These are phyloP conservation scores for Tridacna crocea DNA, from an alignment of 2,888 invertebrate species.

Conservation along the genomic window DNA sequence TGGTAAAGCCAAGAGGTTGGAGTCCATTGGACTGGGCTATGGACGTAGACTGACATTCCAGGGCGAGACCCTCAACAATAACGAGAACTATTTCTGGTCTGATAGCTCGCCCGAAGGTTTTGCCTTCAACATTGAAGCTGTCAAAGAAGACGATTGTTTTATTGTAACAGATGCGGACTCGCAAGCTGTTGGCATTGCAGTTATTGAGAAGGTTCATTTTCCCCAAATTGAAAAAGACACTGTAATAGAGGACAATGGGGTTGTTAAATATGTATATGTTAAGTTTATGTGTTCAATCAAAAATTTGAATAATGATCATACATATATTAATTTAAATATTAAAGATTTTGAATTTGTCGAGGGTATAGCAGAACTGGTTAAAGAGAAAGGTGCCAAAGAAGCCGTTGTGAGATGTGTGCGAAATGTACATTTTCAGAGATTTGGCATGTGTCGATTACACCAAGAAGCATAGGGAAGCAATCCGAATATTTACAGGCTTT, in stretches of 20 bases:
- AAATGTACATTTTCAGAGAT: slow-evolving; percentile 58
- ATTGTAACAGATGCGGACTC: slow-evolving; percentile 86
- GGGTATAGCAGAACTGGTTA: slow-evolving; percentile 69
- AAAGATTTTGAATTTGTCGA: slow-evolving; percentile 65
- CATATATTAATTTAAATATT: slow-evolving; percentile 59
- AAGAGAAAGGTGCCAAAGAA: slow-evolving; percentile 59
- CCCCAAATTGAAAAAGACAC: slow-evolving; percentile 68
- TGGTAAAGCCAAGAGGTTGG: slow-evolving; percentile 88
- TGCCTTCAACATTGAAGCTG: slow-evolving; percentile 87
- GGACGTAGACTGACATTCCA: slow-evolving; percentile 90
- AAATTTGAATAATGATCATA: slow-evolving; percentile 59
- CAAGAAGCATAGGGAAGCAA: slow-evolving; percentile 39
- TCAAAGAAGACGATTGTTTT: slow-evolving; percentile 89
- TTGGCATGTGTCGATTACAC: slow-evolving; percentile 66
- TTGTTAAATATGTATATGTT: slow-evolving; percentile 68
- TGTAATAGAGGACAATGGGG: slow-evolving; percentile 40
- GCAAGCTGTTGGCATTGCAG: slow-evolving; percentile 65
- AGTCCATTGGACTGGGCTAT: slow-evolving; percentile 90
- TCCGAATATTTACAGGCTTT: too few species aligned
- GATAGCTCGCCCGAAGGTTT: slow-evolving; percentile 91
- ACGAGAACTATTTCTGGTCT: slow-evolving; percentile 90
- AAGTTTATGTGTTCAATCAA: slow-evolving; percentile 68
- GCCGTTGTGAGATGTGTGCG: slow-evolving; percentile 61
- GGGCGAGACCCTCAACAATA: slow-evolving; percentile 87
- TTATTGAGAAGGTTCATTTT: slow-evolving; percentile 59